A percentile compares a stretch with the other conserved stretches of the same genome.
Conservation (phyloP, 64 coral and sea anemone species). For the Porites lutea region DNA sequence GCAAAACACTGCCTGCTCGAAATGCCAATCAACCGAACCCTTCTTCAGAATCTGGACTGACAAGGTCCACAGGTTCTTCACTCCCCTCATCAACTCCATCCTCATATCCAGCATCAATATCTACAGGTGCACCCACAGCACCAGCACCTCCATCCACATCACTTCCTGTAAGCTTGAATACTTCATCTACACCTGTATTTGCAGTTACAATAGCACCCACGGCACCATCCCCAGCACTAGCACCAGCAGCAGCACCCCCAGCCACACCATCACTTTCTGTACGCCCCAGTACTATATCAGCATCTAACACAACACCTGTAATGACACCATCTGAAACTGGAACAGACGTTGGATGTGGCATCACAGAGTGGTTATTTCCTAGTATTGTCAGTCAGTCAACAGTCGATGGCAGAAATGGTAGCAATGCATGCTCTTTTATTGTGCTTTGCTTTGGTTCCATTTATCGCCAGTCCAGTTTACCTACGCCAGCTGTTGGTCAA, state of each 20-base stretch:
- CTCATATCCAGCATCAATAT: background rate
- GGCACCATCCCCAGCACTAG: background rate
- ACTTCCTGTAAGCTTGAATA: no score
- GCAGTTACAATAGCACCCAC: background rate
- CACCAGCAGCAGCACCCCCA: background rate
- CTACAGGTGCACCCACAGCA: background rate
- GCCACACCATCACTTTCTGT: background rate
- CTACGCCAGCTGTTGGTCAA: background rate
- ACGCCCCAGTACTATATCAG: background rate
- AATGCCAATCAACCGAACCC: background rate
- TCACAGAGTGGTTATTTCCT: background rate
- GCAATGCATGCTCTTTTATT: conserved; percentile 32
- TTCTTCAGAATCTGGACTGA: background rate
- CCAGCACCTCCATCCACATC: background rate
- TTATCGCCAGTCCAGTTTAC: background rate
- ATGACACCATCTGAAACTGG: background rate
- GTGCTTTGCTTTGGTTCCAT: background rate
- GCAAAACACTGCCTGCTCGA: background rate
- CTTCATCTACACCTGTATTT: background rate
- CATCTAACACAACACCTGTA: background rate
- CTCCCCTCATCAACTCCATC: background rate
- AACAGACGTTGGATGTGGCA: background rate
- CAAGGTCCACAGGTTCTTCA: background rate
- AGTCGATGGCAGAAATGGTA: conserved; percentile 20
- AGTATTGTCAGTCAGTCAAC: conserved; percentile 20